phyloP scores from a whole-genome alignment of 2,888 invertebrate genomes.

The Clunio marinus region DNA sequence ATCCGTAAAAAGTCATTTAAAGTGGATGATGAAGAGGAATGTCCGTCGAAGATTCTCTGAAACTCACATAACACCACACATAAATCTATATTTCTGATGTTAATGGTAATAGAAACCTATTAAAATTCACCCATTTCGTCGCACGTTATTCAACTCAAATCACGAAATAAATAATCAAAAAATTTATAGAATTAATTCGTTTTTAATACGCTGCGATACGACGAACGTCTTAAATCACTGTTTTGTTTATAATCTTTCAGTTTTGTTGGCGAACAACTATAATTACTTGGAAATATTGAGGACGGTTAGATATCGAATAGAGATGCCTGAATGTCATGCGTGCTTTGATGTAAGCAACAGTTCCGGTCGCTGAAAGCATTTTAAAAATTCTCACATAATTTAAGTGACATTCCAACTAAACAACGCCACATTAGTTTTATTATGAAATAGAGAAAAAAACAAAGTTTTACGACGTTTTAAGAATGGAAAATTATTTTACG shows the following conservation, averaged over 20 bases:
- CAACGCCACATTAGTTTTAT: too few species aligned
- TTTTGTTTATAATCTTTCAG: background rate
- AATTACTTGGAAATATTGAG: too few species aligned
- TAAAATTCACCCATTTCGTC: background rate
- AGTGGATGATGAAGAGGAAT: constrained; percentile 35
- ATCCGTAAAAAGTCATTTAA: constrained; percentile 36
- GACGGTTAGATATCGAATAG: too few species aligned
- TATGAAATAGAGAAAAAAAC: too few species aligned
- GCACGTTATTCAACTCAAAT: background rate
- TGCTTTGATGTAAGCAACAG: too few species aligned
- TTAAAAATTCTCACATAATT: too few species aligned
- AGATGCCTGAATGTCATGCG: too few species aligned
- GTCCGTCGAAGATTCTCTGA: constrained; percentile 23
- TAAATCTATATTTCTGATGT: constrained; percentile 16
- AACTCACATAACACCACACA: background rate
- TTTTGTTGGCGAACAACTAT: too few species aligned
- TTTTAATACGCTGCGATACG: constrained; percentile 28
- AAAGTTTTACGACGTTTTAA: too few species aligned
- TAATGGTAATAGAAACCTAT: constrained; percentile 8
- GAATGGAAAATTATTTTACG: too few species aligned
- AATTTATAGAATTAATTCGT: constrained; percentile 27
- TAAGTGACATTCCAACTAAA: too few species aligned
- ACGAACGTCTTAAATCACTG: constrained; percentile 18
- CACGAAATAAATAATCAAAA: background rate
- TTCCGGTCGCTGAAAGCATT: too few species aligned